phyloP scores from a whole-genome alignment of 1,140 invertebrate species.

The honey bee (Apis mellifera) region Amel_HAv3.1 CM009946.2:3541001-3541500 shows the following conservation, averaged over 20 bases:
- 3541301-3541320: background rate
- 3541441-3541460: background rate
- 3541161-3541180: conserved; percentile 46
- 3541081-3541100: conserved; percentile 39
- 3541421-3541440: conserved; percentile 11
- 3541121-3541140: conserved; percentile 54
- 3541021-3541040: background rate
- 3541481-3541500: conserved; percentile 19
- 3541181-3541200: conserved; percentile 49
- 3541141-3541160: conserved; percentile 51
- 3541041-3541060: conserved; percentile 32
- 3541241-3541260: conserved; percentile 2
- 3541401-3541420: background rate
- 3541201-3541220: conserved; percentile 28
- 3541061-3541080: conserved; percentile 54
- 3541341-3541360: too few relatives aligned
- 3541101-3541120: conserved; percentile 46
- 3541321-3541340: background rate
- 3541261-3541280: background rate
- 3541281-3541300: background rate
- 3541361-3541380: background rate
- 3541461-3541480: conserved; percentile 25
- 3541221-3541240: conserved; percentile 3
- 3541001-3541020: background rate
- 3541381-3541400: background rate